These are phyloP conservation scores for Ischnura elegans DNA, from an alignment of 2,888 invertebrate species.

Conservation along the genomic window DNA sequence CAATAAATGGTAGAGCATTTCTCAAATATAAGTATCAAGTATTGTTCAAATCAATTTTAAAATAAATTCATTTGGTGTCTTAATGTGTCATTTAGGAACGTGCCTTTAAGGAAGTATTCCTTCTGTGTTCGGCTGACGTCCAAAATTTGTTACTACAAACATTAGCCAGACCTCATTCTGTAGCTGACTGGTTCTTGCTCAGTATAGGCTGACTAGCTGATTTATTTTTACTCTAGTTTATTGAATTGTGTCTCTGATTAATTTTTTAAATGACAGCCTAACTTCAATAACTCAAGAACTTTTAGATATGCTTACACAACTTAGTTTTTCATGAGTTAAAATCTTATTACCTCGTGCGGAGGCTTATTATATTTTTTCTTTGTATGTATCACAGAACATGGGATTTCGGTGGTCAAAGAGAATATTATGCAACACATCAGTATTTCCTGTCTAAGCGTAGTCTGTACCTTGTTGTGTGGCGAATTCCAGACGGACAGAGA, in stretches of 20 bases:
- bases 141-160: no score
- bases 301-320: neutral
- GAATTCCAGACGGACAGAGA: constrained; percentile 92
- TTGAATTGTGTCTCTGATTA: neutral
- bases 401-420: constrained; percentile 99
- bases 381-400: constrained; percentile 85
- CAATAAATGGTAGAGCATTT: no score
- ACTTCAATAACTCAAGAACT: neutral
- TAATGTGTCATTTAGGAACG: neutral
- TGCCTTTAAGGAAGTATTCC: no score
- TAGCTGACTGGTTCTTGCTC: no score
- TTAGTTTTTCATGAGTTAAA: neutral
- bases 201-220: no score
- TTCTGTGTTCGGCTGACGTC: no score
- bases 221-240: neutral
- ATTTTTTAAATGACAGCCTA: neutral
- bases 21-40: no score
- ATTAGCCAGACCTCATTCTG: no score
- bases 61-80: no score
- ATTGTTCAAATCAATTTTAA: neutral
- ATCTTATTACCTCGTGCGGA: neutral
- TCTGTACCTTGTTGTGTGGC: constrained; percentile 97
- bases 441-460: constrained; percentile 98
- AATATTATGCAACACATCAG: constrained; percentile 99
- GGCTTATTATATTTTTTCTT: neutral